Evolutionary conservation across 2,888 invertebrate genomes (phyloP).

Genomic region (Drosophila lutescens): DNA sequence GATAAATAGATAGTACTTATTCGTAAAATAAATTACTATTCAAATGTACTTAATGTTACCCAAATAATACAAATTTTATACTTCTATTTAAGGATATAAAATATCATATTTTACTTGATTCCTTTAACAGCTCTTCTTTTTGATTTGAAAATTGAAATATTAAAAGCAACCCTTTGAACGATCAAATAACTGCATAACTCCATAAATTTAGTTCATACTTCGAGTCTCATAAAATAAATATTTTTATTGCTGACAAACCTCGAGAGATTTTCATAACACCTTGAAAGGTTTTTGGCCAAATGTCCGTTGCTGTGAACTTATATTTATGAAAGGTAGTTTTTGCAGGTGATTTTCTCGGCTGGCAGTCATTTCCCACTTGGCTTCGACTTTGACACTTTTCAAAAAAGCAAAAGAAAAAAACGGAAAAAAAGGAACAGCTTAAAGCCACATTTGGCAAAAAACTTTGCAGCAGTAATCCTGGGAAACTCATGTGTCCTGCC

Average conservation of each 20-base stretch:
- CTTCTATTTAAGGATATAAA: too few relatives aligned
- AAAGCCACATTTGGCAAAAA: constrained; percentile 14
- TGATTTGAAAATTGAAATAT: background rate
- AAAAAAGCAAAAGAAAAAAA: too few relatives aligned
- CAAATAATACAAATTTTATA: too few relatives aligned
- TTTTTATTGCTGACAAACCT: background rate
- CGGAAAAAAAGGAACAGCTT: background rate
- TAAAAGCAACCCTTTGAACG: background rate
- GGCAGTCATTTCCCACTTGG: constrained; percentile 19
- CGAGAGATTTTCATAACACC: background rate
- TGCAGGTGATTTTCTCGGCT: background rate
- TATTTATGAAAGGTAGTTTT: background rate
- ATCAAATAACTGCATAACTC: background rate
- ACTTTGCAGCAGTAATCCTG: constrained; percentile 18
- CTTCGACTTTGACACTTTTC: constrained; percentile 21
- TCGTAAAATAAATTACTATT: too few relatives aligned
- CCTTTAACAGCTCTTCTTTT: too few relatives aligned
- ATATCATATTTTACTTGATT: too few relatives aligned
- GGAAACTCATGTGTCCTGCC: constrained; percentile 18
- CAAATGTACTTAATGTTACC: too few relatives aligned
- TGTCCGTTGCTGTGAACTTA: background rate
- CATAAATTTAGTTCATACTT: background rate
- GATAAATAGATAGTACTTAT: too few relatives aligned
- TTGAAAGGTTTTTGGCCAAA: background rate
- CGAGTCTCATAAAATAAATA: background rate